Conservation (phyloP, 2,113 vertebrate genomes). For the Girardinichthys multiradiatus region DNA sequence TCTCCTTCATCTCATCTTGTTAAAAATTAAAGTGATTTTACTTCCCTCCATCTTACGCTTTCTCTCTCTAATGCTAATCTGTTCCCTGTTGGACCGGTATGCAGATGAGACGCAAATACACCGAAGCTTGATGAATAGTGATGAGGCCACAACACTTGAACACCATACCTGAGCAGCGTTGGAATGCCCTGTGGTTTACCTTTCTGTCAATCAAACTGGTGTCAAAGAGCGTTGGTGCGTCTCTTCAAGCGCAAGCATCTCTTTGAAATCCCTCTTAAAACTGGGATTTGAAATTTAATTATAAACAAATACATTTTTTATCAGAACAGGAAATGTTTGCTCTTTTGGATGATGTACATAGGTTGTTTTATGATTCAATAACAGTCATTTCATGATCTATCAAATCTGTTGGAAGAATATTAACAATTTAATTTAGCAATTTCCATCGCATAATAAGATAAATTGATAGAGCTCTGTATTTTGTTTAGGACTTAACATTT, state of each 20-base stretch:
- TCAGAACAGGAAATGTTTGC: not conserved
- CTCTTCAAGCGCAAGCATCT: slow-evolving; percentile 6
- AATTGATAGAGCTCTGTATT: no score
- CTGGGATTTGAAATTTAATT: not conserved
- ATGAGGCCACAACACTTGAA: slow-evolving; percentile 57
- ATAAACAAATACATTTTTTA: slow-evolving; percentile 10
- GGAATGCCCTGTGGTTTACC: slow-evolving; percentile 78
- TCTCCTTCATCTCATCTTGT: slow-evolving; percentile 82
- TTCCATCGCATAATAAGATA: no score
- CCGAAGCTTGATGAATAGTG: slow-evolving; percentile 74
- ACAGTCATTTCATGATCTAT: no score
- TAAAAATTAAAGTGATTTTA: slow-evolving; percentile 84
- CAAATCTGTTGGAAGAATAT: no score
- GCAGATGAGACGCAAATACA: slow-evolving; percentile 80
- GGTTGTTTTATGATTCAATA: no score
- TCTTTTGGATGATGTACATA: not conserved
- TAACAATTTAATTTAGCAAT: no score
- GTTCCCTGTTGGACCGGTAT: slow-evolving; percentile 80
- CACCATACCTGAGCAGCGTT: slow-evolving; percentile 65
- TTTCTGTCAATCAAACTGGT: slow-evolving; percentile 78
- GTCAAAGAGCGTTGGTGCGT: slow-evolving; percentile 33
- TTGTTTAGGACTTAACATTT: no score
- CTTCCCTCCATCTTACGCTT: slow-evolving; percentile 57
- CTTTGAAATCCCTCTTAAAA: slow-evolving; percentile 19
- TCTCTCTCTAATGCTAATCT: slow-evolving; percentile 80